A percentile compares a stretch with the other conserved stretches of the same genome.
Evolutionary conservation across 2,113 vertebrate genomes (phyloP).

Genomic region (Tursiops truncatus): DNA sequence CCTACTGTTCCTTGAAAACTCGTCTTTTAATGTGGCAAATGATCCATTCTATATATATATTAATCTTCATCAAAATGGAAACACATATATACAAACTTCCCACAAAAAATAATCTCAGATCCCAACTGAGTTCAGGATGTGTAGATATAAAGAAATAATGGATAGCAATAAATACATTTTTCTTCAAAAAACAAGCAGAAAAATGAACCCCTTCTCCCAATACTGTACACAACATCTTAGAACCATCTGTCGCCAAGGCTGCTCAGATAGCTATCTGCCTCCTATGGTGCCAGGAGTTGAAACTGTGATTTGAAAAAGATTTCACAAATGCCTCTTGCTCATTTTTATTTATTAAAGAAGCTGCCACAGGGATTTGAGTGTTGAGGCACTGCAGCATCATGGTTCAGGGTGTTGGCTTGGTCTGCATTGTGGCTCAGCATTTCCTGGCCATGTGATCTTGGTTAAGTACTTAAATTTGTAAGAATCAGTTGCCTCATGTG

Average conservation of each 20-base stretch:
- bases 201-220: not conserved
- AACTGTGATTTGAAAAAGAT: not conserved
- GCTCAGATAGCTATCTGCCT: not conserved
- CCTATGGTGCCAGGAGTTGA: not conserved
- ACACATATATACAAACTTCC: not conserved
- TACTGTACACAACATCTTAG: not conserved
- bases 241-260: not conserved
- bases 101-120: not conserved
- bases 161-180: not conserved
- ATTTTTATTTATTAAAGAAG: constrained; percentile 5
- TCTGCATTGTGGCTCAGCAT: not conserved
- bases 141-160: not conserved
- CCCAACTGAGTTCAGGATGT: not conserved
- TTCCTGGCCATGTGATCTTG: not conserved
- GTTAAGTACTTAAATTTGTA: not conserved
- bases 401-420: not conserved
- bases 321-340: not conserved
- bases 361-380: not conserved
- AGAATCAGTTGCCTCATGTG: not conserved
- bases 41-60: not conserved
- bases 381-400: not conserved
- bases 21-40: not conserved
- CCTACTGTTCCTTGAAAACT: not conserved
- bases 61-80: not conserved
- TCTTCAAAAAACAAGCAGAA: not conserved